Conservation (phyloP, 2,113 vertebrate species). For the Chloebia gouldiae region DNA sequence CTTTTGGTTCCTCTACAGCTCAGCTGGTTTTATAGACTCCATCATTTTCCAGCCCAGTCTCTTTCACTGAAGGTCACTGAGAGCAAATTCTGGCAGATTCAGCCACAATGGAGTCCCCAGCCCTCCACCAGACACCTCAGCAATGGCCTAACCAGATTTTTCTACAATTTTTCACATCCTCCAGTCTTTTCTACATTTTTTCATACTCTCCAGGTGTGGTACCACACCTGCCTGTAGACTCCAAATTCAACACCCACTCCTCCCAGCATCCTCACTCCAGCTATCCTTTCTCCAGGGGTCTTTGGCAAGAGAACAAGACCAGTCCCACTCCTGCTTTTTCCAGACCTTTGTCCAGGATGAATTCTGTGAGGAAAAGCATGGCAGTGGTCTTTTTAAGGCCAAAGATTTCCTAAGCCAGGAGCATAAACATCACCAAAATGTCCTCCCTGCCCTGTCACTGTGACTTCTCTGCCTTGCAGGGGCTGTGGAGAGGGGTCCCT, state of each 20-base stretch:
- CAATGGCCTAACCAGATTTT: not conserved
- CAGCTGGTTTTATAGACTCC: constrained; percentile 6
- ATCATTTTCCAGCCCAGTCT: not conserved
- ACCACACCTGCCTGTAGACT: not conserved
- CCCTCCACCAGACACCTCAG: not conserved
- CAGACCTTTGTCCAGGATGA: not conserved
- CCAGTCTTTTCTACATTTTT: not conserved
- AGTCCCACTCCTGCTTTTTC: not conserved
- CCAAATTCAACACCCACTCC: not conserved
- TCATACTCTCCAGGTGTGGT: not conserved
- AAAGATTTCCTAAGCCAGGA: not conserved
- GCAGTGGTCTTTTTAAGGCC: not conserved
- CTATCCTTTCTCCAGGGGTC: not conserved
- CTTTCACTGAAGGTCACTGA: constrained; percentile 3
- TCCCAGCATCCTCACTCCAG: not conserved
- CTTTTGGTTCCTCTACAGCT: not conserved
- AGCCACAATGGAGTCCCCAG: not conserved
- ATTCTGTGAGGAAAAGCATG: not conserved
- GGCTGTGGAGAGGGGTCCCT: not conserved
- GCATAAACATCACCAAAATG: not conserved
- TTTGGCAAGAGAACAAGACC: not conserved
- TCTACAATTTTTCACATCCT: not conserved
- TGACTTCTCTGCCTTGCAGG: not conserved
- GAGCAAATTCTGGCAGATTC: not conserved
- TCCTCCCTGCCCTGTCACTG: not conserved